Evolutionary conservation across 2,888 invertebrate genomes (phyloP).

Genomic region (Campoplex nolae): DNA sequence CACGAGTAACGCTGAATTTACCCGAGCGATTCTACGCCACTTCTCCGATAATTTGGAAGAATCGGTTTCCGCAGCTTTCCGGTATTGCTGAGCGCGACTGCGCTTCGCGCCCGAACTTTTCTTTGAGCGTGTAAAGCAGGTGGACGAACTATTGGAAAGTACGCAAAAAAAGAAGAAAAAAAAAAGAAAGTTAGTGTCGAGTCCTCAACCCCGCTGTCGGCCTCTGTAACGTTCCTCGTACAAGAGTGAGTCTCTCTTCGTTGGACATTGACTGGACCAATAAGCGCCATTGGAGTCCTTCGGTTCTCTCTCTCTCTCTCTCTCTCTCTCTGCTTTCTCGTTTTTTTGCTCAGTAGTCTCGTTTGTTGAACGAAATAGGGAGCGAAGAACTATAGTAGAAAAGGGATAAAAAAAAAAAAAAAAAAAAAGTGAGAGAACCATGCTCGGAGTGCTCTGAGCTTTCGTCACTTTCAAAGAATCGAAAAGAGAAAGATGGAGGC

Average conservation of each 20-base stretch:
- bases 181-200: slow-evolving; percentile 49
- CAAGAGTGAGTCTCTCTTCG: slow-evolving; percentile 35
- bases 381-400: slow-evolving; percentile 16
- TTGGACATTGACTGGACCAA: slow-evolving; percentile 26
- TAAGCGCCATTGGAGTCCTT: slow-evolving; percentile 37
- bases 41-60: slow-evolving; percentile 47
- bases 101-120: slow-evolving; percentile 47
- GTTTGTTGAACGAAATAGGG: slow-evolving; percentile 47
- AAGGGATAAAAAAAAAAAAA: slow-evolving; percentile 29
- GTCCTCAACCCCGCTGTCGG: not conserved
- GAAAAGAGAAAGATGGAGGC: slow-evolving; percentile 8
- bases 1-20: not conserved
- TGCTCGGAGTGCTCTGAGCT: slow-evolving; percentile 33
- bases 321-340: not conserved
- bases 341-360: slow-evolving; percentile 27
- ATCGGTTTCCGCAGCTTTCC: slow-evolving; percentile 42
- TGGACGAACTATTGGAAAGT: slow-evolving; percentile 34
- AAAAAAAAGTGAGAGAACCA: slow-evolving; percentile 15
- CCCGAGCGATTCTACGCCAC: slow-evolving; percentile 7
- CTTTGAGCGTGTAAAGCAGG: slow-evolving; percentile 58
- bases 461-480: slow-evolving; percentile 49
- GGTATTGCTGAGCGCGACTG: not conserved
- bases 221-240: slow-evolving; percentile 45
- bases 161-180: not conserved
- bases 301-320: not conserved